phyloP scores from a whole-genome alignment of 2,888 invertebrate genomes.

The Linnaemya tessellans region DNA sequence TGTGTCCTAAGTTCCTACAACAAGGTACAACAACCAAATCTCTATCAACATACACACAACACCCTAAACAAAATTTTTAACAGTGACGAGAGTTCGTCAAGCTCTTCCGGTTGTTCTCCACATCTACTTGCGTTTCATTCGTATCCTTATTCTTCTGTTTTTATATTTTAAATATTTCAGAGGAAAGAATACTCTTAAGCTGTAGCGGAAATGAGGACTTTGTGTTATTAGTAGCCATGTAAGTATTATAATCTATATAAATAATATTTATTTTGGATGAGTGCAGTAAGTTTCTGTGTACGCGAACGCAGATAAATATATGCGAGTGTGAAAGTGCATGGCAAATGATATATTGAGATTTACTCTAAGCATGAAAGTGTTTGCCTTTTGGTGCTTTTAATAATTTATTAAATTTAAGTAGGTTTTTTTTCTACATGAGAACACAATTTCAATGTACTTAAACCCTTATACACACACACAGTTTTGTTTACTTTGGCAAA shows the following conservation, averaged over 20 bases:
- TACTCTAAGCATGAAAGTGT: background rate
- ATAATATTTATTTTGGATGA: background rate
- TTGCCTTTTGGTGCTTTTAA: background rate
- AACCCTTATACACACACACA: too few species aligned
- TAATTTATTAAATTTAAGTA: background rate
- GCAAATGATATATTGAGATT: background rate
- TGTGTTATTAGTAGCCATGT: constrained; percentile 74
- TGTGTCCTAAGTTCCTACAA: background rate
- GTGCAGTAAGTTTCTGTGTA: background rate
- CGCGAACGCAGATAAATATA: background rate
- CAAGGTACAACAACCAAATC: constrained; percentile 4
- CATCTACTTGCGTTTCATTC: constrained; percentile 33
- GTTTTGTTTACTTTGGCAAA: too few species aligned
- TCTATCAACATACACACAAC: constrained; percentile 15
- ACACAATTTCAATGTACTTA: too few species aligned
- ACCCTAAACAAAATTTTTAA: constrained; percentile 31
- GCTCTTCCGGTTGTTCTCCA: constrained; percentile 58
- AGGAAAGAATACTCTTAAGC: constrained; percentile 79
- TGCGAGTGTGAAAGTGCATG: background rate
- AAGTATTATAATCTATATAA: background rate
- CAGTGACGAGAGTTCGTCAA: constrained; percentile 54
- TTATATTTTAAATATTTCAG: constrained; percentile 55
- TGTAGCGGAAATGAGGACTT: constrained; percentile 79
- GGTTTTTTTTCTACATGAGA: too few species aligned
- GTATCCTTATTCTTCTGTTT: constrained; percentile 40